Evolutionary conservation across 2,113 vertebrate species (phyloP), one percentile per base, ranked within the genome.

Genomic region (Microcebus murinus): DNA sequence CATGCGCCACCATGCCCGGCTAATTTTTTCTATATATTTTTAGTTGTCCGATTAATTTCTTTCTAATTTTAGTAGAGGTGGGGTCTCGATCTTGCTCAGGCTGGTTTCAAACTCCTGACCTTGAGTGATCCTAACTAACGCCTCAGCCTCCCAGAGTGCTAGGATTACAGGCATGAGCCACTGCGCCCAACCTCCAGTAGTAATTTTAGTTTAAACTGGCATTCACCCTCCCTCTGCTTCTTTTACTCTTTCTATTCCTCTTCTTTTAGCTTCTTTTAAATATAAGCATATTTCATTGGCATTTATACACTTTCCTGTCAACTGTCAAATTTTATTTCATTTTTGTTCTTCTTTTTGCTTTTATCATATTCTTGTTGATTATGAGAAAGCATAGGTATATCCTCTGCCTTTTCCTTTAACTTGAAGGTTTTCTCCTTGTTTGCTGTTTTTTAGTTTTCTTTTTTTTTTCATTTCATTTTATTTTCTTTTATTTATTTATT

Each of bases 401-500:
- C 97, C 74, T 98, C 98, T 15, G 74, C 87, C 77, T 98, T 98
- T 68, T 98, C 95, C 89, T 99, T 98, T 65, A 96, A 95, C 87
- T 98, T 99, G 65, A 98, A 95, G 1, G 92, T 97, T 42, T 81
- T 86, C 93, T 98, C 96, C n/a, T 98, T 96, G 98, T 98, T 96
- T 97, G 95, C 71, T 98, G 91, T 81, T 98, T 99, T 74, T 96
- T 98, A 87, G 98, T 96, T 97, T 98, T 99, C 99, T 99, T 97
- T 99, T 94, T 96, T 98, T 94, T 99, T 99, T 98, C n/a, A n/a
- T n/a, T 73, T 98, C 87, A 98, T 96, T 97, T 98, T 99, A 99
- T 99, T n/a, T 98, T 98, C 99, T 97, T 99, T 99, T 94, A 95
- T 98, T 94, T 99, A 96, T 29, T 99, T 98, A 48, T 48, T 48